Evolutionary conservation across 1,140 invertebrate species (phyloP).

Genomic region (Drosophila bifasciata): DNA sequence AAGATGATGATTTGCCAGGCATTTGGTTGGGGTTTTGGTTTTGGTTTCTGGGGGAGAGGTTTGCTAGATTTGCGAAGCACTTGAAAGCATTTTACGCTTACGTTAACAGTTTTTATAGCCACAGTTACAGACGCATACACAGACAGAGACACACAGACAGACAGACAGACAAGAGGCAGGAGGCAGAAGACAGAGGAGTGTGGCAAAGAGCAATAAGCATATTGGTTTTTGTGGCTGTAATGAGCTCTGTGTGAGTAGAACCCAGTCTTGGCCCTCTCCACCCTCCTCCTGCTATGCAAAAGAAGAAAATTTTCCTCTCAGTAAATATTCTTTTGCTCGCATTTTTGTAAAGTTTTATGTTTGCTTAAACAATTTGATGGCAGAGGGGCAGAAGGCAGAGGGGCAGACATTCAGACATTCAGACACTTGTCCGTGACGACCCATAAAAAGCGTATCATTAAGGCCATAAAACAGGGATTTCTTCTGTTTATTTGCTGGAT

Average conservation of each 20-base stretch:
- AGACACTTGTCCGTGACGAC: slow-evolving; percentile 66
- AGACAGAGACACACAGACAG: too few species aligned
- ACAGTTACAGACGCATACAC: not conserved
- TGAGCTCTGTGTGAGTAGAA: slow-evolving; percentile 64
- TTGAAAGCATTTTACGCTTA: slow-evolving; percentile 82
- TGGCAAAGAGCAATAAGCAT: slow-evolving; percentile 68
- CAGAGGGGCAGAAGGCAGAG: slow-evolving; percentile 8
- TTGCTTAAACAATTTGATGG: slow-evolving; percentile 81
- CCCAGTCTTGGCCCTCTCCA: not conserved
- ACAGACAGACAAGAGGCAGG: not conserved
- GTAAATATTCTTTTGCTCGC: slow-evolving; percentile 58
- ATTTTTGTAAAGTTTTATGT: slow-evolving; percentile 81
- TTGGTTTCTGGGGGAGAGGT: not conserved
- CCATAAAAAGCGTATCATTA: slow-evolving; percentile 82
- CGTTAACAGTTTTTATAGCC: slow-evolving; percentile 81
- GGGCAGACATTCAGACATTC: slow-evolving; percentile 7
- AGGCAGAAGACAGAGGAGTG: too few species aligned
- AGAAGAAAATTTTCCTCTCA: slow-evolving; percentile 60
- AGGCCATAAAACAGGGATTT: slow-evolving; percentile 78
- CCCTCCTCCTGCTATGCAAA: slow-evolving; percentile 18
- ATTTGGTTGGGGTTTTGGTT: slow-evolving; percentile 9
- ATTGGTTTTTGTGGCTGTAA: slow-evolving; percentile 81
- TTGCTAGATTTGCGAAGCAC: slow-evolving; percentile 73
- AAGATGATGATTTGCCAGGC: slow-evolving; percentile 40
- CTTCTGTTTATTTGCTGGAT: slow-evolving; percentile 75